Evolutionary conservation across 2,888 invertebrate genomes (phyloP).

Genomic region (Epistrophe eligans): DNA sequence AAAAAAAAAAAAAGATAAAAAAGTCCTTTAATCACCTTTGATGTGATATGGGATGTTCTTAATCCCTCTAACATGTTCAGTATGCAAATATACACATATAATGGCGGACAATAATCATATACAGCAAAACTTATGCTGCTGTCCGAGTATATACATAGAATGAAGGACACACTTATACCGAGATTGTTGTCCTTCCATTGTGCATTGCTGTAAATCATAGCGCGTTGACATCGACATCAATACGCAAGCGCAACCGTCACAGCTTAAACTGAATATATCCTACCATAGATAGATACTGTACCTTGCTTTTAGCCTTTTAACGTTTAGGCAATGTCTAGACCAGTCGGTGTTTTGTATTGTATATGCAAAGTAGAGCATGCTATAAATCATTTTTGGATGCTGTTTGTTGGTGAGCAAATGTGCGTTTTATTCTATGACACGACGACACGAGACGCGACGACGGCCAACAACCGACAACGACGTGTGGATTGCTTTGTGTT

Average conservation of each 20-base stretch:
- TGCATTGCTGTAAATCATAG: constrained; percentile 63
- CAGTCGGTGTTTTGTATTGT: constrained; percentile 41
- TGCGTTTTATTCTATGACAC: constrained; percentile 13
- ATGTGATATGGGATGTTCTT: constrained; percentile 25
- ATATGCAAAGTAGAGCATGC: constrained; percentile 60
- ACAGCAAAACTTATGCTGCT: neutral
- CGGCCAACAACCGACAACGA: neutral
- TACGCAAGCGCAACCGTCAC: constrained; percentile 55
- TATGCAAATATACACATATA: constrained; percentile 10
- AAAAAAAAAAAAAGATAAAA: constrained; percentile 11
- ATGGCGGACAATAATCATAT: neutral
- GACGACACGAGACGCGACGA: neutral
- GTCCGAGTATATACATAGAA: neutral
- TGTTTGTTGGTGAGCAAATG: neutral
- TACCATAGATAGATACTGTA: too few species aligned
- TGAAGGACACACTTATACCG: constrained; percentile 54
- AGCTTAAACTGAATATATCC: constrained; percentile 22
- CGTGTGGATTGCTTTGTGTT: constrained; percentile 19
- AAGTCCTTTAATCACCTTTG: constrained; percentile 21
- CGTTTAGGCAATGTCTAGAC: constrained; percentile 9
- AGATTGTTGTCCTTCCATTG: constrained; percentile 67
- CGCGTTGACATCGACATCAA: constrained; percentile 69
- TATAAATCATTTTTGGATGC: constrained; percentile 44
- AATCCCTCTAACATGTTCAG: neutral
- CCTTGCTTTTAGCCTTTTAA: neutral